Evolutionary conservation across 2,113 vertebrate species (phyloP), one percentile per base, ranked within the genome.

Genomic region (Pyrgilauda ruficollis): DNA sequence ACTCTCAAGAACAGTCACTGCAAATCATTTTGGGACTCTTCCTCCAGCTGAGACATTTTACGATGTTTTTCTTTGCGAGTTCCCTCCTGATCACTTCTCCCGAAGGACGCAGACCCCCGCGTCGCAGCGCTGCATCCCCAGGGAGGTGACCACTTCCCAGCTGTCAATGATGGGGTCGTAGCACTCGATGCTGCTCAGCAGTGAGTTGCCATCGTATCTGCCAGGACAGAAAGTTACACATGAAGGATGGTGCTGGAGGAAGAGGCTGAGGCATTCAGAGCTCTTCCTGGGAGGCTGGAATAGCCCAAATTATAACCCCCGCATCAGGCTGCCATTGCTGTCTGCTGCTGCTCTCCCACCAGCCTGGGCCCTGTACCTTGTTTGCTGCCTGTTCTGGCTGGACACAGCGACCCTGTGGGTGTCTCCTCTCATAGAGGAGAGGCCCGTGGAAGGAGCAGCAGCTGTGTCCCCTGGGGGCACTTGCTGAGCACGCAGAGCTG

Each of bases 121-220:
- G 13, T 99, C 99, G 31, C 99, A 99, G 59, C 99, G 98, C 96
- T 99, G 99, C 39, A 99, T 99, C 28, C 99, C 99, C 98, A 99
- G 99, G 47, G 99, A 99, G 13, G 99, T 99, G 33, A 99, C 99
- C 24, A 99, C 99, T 96, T 99, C 99, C 99, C 99, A 99, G 95
- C 95, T 99, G 98, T 99, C 99, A n/a, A 99, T 98, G 80, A 99
- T 98, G 17, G 99, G 99, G 92, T 99, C 99, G 1, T 99, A 99
- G 97, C 99, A 99, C 97, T 99, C 99, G 16, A 99, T 99, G 90
- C 99, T 99, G 98, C 98, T 99, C 95, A 99, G 98, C 73, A 99
- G 98, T 4, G 99, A 99, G 97, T 99, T 99, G 62, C 99, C 99
- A 72, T 99, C 99, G 2, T 99, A 99, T 52, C 99, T 99, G 94